phyloP scores from a whole-genome alignment of 2,888 invertebrate species.

The Spisula solida region DNA sequence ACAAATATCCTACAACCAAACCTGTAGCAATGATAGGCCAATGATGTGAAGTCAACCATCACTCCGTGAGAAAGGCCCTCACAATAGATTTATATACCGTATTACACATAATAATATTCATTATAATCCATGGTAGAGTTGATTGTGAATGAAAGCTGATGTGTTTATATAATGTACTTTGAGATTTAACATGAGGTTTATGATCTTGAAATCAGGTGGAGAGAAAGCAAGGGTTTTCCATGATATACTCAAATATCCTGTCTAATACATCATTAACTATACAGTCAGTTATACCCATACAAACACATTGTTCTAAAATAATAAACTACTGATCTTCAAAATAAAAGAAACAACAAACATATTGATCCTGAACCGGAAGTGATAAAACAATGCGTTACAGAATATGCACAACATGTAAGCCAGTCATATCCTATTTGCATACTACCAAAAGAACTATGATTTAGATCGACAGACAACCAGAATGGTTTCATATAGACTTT shows the following conservation, averaged over 20 bases:
- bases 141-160: background rate
- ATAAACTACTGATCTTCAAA: background rate
- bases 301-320: background rate
- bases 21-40: too few relatives aligned
- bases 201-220: constrained; percentile 13
- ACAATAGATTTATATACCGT: too few relatives aligned
- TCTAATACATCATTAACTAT: background rate
- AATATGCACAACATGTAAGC: too few relatives aligned
- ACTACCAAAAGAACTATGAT: background rate
- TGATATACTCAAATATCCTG: constrained; percentile 8
- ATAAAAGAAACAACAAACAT: background rate
- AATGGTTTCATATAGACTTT: too few relatives aligned
- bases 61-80: too few relatives aligned
- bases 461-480: too few relatives aligned
- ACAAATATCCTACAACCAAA: too few relatives aligned
- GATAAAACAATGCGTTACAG: too few relatives aligned
- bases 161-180: background rate
- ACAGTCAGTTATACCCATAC: background rate
- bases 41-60: too few relatives aligned
- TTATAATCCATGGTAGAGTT: background rate
- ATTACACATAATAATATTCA: too few relatives aligned
- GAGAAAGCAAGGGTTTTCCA: constrained; percentile 43
- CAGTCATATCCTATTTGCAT: background rate
- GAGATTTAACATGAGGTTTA: background rate
- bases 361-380: background rate